A percentile compares a stretch with the other conserved stretches of the same genome.
Conservation (phyloP, 2,113 vertebrate genomes). For the Heptranchias perlo region DNA sequence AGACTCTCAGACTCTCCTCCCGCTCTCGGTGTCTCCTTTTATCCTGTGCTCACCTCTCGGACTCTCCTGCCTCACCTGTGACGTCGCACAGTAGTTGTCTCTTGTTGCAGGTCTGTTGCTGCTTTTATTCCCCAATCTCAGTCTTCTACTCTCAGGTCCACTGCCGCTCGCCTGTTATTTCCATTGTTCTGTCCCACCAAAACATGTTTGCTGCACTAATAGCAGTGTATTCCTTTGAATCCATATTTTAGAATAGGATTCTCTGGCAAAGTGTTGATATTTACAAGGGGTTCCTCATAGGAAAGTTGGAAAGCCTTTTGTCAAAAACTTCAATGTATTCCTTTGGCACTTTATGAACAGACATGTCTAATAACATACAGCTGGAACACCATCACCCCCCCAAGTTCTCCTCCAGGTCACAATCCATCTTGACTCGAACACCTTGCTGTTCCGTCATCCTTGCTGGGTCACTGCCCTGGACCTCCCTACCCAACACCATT, state of each 20-base stretch:
- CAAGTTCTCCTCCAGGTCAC: neutral
- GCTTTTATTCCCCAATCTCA: too few species aligned
- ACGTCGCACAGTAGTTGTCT: too few species aligned
- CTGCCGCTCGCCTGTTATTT: neutral
- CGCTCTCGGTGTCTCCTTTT: too few species aligned
- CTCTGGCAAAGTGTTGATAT: neutral
- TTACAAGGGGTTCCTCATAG: neutral
- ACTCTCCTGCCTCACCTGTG: too few species aligned
- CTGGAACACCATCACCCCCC: neutral
- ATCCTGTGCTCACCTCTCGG: too few species aligned
- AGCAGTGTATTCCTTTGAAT: neutral
- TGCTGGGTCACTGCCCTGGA: neutral
- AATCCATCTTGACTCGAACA: neutral
- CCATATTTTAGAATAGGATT: neutral
- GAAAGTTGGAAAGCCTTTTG: neutral
- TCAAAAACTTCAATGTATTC: neutral
- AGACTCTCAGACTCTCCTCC: too few species aligned
- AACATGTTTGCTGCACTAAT: neutral
- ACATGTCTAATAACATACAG: neutral
- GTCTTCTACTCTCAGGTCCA: too few species aligned
- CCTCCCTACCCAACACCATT: neutral
- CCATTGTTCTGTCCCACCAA: neutral
- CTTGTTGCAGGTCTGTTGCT: too few species aligned
- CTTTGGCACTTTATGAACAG: neutral
- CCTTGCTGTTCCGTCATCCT: neutral